Conservation (phyloP, 2,797 vertebrate genomes). For the Sylvia borin region DNA sequence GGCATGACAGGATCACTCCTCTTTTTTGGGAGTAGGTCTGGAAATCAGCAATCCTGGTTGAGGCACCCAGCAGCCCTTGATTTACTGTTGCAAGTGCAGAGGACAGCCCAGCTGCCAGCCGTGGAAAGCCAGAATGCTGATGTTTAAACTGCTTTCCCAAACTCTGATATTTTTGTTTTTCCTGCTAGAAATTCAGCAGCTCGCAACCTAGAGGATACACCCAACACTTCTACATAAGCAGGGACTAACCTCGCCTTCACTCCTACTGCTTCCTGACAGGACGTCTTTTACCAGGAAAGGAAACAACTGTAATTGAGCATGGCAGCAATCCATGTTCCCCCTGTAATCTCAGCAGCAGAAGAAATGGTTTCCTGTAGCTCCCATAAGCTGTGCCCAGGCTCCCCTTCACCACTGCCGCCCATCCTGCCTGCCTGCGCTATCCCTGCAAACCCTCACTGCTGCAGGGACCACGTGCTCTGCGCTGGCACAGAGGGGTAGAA, state of each 20-base stretch:
- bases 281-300: not conserved
- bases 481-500: not conserved
- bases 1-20: not conserved
- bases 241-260: not conserved
- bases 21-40: not conserved
- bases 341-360: not conserved
- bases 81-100: not conserved
- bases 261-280: not conserved
- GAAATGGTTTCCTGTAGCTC: conserved; percentile 38
- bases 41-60: not conserved
- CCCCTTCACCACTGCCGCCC: accelerated
- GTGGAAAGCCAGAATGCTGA: not conserved
- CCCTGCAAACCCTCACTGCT: not conserved
- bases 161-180: not conserved
- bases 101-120: not conserved
- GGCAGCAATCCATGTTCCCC: not conserved
- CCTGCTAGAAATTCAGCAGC: not conserved
- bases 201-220: not conserved
- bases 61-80: not conserved
- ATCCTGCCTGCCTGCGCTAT: accelerated
- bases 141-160: not conserved
- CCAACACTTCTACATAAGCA: not conserved
- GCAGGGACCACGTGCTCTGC: accelerated
- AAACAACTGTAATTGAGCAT: not conserved
- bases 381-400: accelerated